Percentiles rank a stretch among this genome's conserved stretches.
These are phyloP conservation scores for Thymelicus acteon DNA, from an alignment of 2,888 invertebrate species.

Conservation along the genomic window DNA sequence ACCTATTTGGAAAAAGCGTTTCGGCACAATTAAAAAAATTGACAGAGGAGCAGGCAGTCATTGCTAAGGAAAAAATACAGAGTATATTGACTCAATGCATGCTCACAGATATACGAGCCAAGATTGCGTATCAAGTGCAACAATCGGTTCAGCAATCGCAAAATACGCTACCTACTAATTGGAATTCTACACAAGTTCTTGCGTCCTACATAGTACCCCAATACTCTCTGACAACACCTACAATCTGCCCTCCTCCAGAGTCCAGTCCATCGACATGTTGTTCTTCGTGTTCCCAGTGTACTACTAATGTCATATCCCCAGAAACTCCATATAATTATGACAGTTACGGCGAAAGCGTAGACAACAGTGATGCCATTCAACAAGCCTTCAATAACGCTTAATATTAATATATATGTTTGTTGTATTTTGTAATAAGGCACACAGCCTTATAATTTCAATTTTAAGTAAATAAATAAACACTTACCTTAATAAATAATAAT, in stretches of 20 bases:
- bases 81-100: constrained; percentile 44
- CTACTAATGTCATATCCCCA: constrained; percentile 32
- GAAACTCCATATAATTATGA: constrained; percentile 40
- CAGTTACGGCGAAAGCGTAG: constrained; percentile 35
- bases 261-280: constrained; percentile 37
- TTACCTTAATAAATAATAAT: constrained; percentile 3
- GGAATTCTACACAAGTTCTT: constrained; percentile 39
- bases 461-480: neutral
- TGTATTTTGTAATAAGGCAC: too few relatives aligned
- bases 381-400: constrained; percentile 39
- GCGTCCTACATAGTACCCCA: constrained; percentile 39
- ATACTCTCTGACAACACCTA: constrained; percentile 37
- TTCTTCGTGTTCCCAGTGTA: constrained; percentile 33
- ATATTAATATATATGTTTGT: neutral
- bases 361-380: constrained; percentile 42
- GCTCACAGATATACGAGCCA: constrained; percentile 39
- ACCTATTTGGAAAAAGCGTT: constrained; percentile 43
- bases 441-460: too few relatives aligned
- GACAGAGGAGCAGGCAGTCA: constrained; percentile 44
- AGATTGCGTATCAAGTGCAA: constrained; percentile 41
- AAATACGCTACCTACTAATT: constrained; percentile 42
- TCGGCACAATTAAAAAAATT: constrained; percentile 43
- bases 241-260: constrained; percentile 36
- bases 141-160: constrained; percentile 38
- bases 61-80: constrained; percentile 45